Evolutionary conservation across 2,888 invertebrate species (phyloP).

Genomic region (Perithous albicinctus): DNA sequence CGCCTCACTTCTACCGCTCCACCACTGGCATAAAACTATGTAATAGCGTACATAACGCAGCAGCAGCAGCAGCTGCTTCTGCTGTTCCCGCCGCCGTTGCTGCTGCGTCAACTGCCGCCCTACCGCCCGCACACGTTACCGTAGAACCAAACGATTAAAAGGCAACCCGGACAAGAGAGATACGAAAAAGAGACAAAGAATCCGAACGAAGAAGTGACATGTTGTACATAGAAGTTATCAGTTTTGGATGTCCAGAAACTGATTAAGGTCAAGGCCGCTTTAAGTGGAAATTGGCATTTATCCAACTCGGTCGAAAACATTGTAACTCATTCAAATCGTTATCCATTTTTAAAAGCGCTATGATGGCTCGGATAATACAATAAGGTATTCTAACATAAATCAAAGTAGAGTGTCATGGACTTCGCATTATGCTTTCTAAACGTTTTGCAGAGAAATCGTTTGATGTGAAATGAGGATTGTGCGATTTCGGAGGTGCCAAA

Average conservation of each 20-base stretch:
- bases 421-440: neutral
- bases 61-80: slow-evolving; percentile 42
- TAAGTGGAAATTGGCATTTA: neutral
- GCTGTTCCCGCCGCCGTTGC: slow-evolving; percentile 44
- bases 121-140: slow-evolving; percentile 65
- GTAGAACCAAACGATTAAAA: slow-evolving; percentile 59
- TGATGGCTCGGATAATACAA: neutral
- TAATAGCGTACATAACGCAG: slow-evolving; percentile 57
- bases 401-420: neutral
- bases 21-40: slow-evolving; percentile 63
- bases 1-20: slow-evolving; percentile 46
- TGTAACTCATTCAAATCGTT: neutral
- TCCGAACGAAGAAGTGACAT: slow-evolving; percentile 1
- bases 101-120: slow-evolving; percentile 58
- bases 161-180: slow-evolving; percentile 11
- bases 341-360: neutral
- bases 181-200: slow-evolving; percentile 6
- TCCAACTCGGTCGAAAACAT: neutral
- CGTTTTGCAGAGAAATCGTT: too few species aligned
- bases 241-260: neutral
- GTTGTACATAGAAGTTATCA: slow-evolving; percentile 6
- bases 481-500: neutral
- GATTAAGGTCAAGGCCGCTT: neutral
- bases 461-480: too few species aligned
- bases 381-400: neutral